Conservation (phyloP, 1,140 invertebrate species). For the Ceratoteleas bidentatus region DNA sequence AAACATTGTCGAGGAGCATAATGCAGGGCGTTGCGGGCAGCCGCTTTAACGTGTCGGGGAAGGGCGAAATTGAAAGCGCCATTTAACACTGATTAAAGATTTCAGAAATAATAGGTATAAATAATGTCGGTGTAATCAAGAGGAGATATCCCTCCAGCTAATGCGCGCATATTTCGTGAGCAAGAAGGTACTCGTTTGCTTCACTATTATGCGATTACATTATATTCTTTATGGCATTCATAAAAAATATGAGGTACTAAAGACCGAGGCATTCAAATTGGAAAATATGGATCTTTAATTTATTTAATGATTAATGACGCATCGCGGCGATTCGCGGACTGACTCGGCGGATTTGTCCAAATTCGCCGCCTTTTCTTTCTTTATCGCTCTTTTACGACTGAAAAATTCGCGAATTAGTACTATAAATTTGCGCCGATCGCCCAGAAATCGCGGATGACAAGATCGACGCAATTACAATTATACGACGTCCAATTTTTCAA, state of each 20-base stretch:
- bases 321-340: background rate
- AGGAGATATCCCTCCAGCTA: slow-evolving; percentile 42
- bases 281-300: slow-evolving; percentile 26
- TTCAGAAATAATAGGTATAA: slow-evolving; percentile 57
- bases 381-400: no score
- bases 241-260: slow-evolving; percentile 56
- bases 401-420: no score
- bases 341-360: no score
- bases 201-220: slow-evolving; percentile 51
- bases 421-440: no score
- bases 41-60: background rate
- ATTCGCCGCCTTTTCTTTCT: no score
- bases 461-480: no score
- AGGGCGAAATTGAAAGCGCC: slow-evolving; percentile 41
- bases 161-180: slow-evolving; percentile 37
- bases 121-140: slow-evolving; percentile 51
- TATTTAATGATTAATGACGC: slow-evolving; percentile 24
- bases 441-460: no score
- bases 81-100: slow-evolving; percentile 56
- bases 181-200: slow-evolving; percentile 36
- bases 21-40: background rate
- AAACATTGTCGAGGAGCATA: no score
- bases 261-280: slow-evolving; percentile 32
- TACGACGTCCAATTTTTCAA: no score
- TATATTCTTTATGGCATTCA: slow-evolving; percentile 50